Evolutionary conservation across 2,113 vertebrate genomes (phyloP), one percentile per base, ranked within the genome.

Genomic region (Petroica traversi): DNA sequence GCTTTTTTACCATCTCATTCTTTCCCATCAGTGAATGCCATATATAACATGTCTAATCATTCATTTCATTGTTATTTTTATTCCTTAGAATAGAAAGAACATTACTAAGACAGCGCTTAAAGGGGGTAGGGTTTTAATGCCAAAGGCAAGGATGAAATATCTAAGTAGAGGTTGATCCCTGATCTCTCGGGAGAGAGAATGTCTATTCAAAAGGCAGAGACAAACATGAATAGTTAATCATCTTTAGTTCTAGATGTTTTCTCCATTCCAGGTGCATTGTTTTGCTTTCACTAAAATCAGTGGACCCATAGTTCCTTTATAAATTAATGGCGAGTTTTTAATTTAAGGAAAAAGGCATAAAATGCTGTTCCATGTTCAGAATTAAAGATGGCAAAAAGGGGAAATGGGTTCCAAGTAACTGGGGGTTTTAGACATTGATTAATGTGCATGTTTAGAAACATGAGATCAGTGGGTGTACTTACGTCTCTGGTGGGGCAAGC

Each of bases 91-190:
- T 69, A 92, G 66, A 93, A 78, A 63, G 63, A 85, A 63, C 54
- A 66, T 82, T 78, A 64, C 45, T 66, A 68, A 95, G 24, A 62
- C 26, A 46, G 62, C 34, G 28, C 81, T 83, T 69, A 57, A 52
- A 63, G 45, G 54, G 85, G 38, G 54, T 52, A 83, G 81, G 85
- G 36, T 80, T 87, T 83, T 67, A 74, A 77, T 63, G 63, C 14
- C 43, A 71, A 83, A 93, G 79, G 75, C 1, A 29, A 90, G 64
- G 72, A 93, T 34, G 80, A 90, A 68, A 76, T 85, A 86, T 85
- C 41, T 90, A 83, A 88, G 90, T 88, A 92, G 80, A 81, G 34
- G 68, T 55, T 95, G 93, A 95, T 92, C 74, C 86, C n/a, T 59
- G 68, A 43, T 94, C 92, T 92, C 95, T 0, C 81, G 94, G 92